These are phyloP conservation scores for Pinctada fucata DNA, from an alignment of 2,888 invertebrate species.

Conservation along the genomic window DNA sequence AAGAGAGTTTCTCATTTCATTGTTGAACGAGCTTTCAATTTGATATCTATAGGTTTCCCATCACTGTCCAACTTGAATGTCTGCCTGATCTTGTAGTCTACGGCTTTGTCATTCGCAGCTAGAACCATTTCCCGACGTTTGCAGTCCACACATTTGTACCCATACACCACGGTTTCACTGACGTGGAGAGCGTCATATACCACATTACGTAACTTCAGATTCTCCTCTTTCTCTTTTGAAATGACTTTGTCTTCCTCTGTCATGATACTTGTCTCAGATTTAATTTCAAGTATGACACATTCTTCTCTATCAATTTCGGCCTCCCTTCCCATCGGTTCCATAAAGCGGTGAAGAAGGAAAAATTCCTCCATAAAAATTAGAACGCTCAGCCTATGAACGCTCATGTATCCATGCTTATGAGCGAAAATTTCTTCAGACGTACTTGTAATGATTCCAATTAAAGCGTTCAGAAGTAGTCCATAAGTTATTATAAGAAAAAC, in stretches of 20 bases:
- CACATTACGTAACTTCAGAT: neutral
- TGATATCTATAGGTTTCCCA: neutral
- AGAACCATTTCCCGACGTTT: neutral
- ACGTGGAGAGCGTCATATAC: neutral
- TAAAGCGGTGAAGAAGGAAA: neutral
- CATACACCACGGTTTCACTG: neutral
- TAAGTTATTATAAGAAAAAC: neutral
- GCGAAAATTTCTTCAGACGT: neutral
- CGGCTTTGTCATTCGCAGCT: neutral
- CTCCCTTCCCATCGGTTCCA: neutral
- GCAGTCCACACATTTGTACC: neutral
- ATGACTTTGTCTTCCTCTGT: neutral
- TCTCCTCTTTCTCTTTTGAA: neutral
- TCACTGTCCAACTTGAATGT: neutral
- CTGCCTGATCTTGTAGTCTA: neutral
- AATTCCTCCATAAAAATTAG: neutral
- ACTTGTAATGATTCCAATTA: neutral
- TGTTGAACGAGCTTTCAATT: neutral
- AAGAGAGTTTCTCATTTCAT: no score
- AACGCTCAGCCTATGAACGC: neutral
- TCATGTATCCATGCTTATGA: neutral
- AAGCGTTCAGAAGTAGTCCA: neutral
- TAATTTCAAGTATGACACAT: neutral
- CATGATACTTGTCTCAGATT: neutral
- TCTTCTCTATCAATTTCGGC: neutral